A percentile compares a stretch with the other conserved stretches of the same genome.
Conservation (phyloP, 2,113 vertebrate genomes). For the Corythoichthys intestinalis region DNA sequence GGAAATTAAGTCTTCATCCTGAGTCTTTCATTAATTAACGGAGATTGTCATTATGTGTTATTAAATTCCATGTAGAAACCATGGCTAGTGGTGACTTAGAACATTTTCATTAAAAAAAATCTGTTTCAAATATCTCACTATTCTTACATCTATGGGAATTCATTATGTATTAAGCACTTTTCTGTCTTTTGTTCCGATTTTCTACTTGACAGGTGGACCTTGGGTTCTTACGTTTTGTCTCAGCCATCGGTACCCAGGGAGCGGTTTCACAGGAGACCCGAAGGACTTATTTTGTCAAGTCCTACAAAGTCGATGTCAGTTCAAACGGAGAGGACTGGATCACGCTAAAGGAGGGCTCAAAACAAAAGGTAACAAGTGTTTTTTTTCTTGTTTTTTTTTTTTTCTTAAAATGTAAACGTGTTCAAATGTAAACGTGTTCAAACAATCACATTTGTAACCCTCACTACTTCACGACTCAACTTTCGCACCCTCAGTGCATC, state of each 20-base stretch:
- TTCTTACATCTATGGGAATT: background rate
- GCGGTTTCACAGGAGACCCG: slow-evolving; percentile 93
- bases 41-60: slow-evolving; percentile 62
- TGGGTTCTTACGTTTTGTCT: slow-evolving; percentile 87
- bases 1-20: slow-evolving; percentile 73
- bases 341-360: slow-evolving; percentile 90
- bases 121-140: background rate
- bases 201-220: slow-evolving; percentile 82
- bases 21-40: slow-evolving; percentile 65
- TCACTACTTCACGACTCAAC: too few relatives aligned
- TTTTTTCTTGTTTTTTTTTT: background rate
- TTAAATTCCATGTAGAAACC: slow-evolving; percentile 60
- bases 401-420: background rate
- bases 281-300: slow-evolving; percentile 84
- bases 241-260: slow-evolving; percentile 91
- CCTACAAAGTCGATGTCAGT: slow-evolving; percentile 92
- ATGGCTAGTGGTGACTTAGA: slow-evolving; percentile 42
- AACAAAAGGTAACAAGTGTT: slow-evolving; percentile 76
- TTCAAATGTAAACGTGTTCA: background rate
- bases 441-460: too few relatives aligned
- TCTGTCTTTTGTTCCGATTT: slow-evolving; percentile 2
- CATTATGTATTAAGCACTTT: background rate
- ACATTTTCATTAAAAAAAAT: too few relatives aligned
- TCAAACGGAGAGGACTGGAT: slow-evolving; percentile 98
- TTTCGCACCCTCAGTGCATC: too few relatives aligned